These are phyloP conservation scores for Ariolimax columbianus DNA, from an alignment of 2,888 invertebrate genomes.

Conservation along the genomic window DNA sequence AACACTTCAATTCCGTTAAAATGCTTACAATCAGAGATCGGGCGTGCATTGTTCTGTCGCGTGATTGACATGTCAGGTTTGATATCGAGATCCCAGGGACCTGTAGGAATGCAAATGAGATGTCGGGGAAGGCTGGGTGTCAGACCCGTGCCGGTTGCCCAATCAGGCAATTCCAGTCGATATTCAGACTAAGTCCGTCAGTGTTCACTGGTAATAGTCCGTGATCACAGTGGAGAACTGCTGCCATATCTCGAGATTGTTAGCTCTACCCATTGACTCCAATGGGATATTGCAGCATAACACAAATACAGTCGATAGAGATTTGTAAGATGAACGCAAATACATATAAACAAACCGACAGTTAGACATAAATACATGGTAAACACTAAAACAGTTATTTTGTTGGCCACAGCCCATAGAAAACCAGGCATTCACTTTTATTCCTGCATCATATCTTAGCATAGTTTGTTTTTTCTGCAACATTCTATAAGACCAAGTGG, in stretches of 20 bases:
- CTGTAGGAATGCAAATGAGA: constrained; percentile 27
- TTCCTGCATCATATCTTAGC: too few species aligned
- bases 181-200: constrained; percentile 1
- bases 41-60: background rate
- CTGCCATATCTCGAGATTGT: background rate
- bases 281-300: background rate
- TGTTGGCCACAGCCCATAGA: too few species aligned
- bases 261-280: background rate
- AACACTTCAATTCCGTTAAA: background rate
- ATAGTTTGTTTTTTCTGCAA: too few species aligned
- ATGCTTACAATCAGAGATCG: background rate
- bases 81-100: constrained; percentile 2
- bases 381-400: too few species aligned
- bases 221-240: background rate
- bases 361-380: too few species aligned
- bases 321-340: background rate
- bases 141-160: background rate
- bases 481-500: too few species aligned
- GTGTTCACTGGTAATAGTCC: background rate
- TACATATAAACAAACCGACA: background rate
- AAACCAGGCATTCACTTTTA: too few species aligned
- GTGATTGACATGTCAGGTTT: constrained; percentile 20
- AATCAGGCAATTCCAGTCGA: constrained; percentile 22
- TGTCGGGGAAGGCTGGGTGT: background rate
- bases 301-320: background rate